A percentile compares a stretch with the other conserved stretches of the same genome.
phyloP scores from a whole-genome alignment of 2,888 invertebrate genomes.

The Oscheius sp. region DNA sequence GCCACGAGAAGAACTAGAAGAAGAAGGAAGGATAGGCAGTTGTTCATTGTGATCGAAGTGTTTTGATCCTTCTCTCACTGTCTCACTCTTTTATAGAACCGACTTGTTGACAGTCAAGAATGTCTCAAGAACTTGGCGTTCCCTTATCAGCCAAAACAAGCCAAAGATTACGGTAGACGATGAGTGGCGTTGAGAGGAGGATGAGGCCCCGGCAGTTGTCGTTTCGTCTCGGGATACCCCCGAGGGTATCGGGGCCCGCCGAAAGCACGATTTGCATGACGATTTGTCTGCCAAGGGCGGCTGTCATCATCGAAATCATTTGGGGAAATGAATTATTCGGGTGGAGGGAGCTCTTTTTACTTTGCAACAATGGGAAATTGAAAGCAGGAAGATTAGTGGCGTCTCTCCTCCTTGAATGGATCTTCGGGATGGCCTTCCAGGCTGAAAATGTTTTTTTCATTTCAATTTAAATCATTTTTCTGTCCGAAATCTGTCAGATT shows the following conservation, averaged over 20 bases:
- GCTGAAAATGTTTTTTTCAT: constrained; percentile 41
- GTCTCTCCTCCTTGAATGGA: constrained; percentile 44
- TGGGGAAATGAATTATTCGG: constrained; percentile 2
- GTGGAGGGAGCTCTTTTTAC: background rate
- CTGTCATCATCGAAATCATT: constrained; percentile 31
- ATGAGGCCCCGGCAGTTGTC: constrained; percentile 18
- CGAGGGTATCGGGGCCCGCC: constrained; percentile 14
- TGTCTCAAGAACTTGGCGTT: background rate
- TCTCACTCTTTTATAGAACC: constrained; percentile 2
- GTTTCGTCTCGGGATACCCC: constrained; percentile 4
- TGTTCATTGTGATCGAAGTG: background rate
- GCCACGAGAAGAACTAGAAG: background rate
- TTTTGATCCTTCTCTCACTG: background rate
- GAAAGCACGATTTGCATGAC: constrained; percentile 33
- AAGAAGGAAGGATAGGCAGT: background rate
- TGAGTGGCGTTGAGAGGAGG: constrained; percentile 32
- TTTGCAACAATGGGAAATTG: background rate
- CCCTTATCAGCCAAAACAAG: background rate
- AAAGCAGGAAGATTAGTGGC: no score
- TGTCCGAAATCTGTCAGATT: no score
- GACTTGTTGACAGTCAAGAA: no score
- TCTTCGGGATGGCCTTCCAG: constrained; percentile 58
- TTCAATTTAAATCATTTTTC: no score
- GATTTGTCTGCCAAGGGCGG: constrained; percentile 32
- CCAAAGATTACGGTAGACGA: constrained; percentile 29